Conservation (phyloP, 2,888 invertebrate species). For the Orthosia gothica region DNA sequence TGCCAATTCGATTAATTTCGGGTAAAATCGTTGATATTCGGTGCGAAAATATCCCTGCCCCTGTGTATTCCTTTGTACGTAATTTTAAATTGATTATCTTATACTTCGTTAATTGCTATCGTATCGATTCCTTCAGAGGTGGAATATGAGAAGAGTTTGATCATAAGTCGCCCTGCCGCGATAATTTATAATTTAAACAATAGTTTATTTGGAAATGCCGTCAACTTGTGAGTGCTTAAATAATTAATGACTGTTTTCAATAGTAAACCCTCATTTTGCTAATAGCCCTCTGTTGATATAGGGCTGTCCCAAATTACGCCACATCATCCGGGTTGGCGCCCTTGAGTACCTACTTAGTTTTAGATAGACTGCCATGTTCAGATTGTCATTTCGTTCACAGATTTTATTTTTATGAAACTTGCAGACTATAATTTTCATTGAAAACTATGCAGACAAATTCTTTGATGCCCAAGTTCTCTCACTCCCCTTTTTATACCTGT, state of each 20-base stretch:
- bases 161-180: not conserved
- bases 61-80: constrained; percentile 45
- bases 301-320: constrained; percentile 32
- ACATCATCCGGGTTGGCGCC: constrained; percentile 16
- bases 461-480: not conserved
- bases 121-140: constrained; percentile 4
- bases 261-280: constrained; percentile 48
- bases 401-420: constrained; percentile 14
- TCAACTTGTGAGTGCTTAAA: constrained; percentile 45
- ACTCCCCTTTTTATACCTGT: too few relatives aligned
- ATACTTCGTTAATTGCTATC: constrained; percentile 42
- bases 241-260: constrained; percentile 56
- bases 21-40: constrained; percentile 51
- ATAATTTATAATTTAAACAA: constrained; percentile 38
- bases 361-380: too few relatives aligned
- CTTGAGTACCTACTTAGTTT: constrained; percentile 8
- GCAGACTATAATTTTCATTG: not conserved
- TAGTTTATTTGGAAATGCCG: constrained; percentile 39
- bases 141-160: constrained; percentile 8
- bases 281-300: constrained; percentile 45
- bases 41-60: constrained; percentile 25
- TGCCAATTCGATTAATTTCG: constrained; percentile 60
- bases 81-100: constrained; percentile 44
- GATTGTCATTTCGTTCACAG: not conserved
- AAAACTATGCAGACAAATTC: not conserved